Percentiles rank a stretch among this genome's conserved stretches.
These are phyloP conservation scores for Eptesicus fuscus DNA, from an alignment of 2,113 vertebrate species.

Conservation along the genomic window DNA sequence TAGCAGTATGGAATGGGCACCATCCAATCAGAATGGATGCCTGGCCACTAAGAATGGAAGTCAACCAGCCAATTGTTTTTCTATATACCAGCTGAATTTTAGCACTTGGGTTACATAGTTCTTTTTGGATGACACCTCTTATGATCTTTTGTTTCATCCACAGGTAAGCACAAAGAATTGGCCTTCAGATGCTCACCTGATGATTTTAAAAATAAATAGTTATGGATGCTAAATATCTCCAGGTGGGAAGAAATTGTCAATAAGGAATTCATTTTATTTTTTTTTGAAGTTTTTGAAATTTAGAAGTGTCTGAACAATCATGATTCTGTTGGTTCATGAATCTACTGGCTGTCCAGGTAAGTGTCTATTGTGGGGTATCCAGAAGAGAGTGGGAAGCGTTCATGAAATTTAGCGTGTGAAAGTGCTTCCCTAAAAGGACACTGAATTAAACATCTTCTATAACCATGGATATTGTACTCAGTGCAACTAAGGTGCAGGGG, in stretches of 20 bases:
- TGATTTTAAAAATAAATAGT: neutral
- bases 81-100: neutral
- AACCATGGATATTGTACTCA: neutral
- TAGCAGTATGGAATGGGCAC: neutral
- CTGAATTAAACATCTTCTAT: neutral
- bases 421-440: neutral
- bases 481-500: neutral
- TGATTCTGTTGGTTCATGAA: neutral
- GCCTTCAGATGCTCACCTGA: neutral
- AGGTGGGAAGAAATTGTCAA: neutral
- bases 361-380: rapidly evolving
- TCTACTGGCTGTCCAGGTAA: neutral
- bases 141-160: neutral
- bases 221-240: neutral
- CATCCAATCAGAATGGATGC: neutral
- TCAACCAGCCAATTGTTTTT: neutral
- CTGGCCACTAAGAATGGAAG: neutral
- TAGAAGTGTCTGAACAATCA: neutral
- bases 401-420: neutral
- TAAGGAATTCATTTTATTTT: neutral
- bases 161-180: neutral
- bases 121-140: neutral
- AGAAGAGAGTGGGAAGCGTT: neutral
- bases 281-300: neutral
- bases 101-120: neutral